Evolutionary conservation across 2,888 invertebrate species (phyloP), one percentile per base, ranked within the genome.

Genomic region (Sphinx pinastri): DNA sequence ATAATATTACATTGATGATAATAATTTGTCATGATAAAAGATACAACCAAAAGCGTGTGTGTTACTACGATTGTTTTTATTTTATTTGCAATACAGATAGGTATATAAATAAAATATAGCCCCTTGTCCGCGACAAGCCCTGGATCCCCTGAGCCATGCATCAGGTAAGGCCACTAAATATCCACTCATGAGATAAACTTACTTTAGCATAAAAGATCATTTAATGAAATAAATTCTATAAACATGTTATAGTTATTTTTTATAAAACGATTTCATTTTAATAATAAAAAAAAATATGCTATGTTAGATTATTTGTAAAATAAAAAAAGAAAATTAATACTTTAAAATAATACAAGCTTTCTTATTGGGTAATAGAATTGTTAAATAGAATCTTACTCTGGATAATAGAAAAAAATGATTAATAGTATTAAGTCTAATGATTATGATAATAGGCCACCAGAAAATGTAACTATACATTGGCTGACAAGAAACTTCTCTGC

Each of bases 281-380:
- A 71, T 70, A 69, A 71, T 72, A 74, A 25, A 70, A 70, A n/a
- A 70, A 70, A 70, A 52, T 58, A 67, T 38, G 45, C 31, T 63
- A 63, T 57, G 52, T 67, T 54, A 67, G 45, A 38, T 58, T 54
- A 54, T 63, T 19, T 79, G 79, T 83, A 84, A 83, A 85, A 84
- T 85, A 84, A 83, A 82, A n/a, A 80, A 81, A 81, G 77, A 77
- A 81, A 75, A 89, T 90, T 89, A 92, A 93, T 93, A 92, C 91
- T 93, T 87, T 86, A 80, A 87, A 88, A 85, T 90, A 90, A 93
- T 92, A 92, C 89, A 92, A 90, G 88, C 88, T 87, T 86, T 84
- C 81, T 79, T 81, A 81, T 79, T 80, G 83, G 66, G 57, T 75
- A 75, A 87, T 85, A 88, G 85, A 86, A 82, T 79, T 86, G 85